Conservation (phyloP, 2,113 vertebrate genomes). For the Dromas ardeola region DNA sequence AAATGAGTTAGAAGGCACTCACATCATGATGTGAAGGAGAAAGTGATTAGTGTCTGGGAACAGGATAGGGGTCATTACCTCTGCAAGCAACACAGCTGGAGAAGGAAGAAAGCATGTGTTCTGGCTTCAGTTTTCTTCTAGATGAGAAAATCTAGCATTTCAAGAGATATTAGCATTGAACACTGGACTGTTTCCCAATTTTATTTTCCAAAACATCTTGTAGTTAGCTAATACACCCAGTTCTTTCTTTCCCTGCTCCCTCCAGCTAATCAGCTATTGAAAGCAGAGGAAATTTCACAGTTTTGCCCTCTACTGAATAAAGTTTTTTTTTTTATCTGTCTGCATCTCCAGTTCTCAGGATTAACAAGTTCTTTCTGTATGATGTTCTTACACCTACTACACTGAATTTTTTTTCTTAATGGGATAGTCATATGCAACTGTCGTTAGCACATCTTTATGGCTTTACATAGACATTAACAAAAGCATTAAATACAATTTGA, state of each 20-base stretch:
- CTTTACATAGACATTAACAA: not conserved
- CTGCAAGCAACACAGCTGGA: conserved; percentile 31
- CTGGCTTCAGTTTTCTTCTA: not conserved
- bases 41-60: conserved; percentile 26
- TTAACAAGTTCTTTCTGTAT: not conserved
- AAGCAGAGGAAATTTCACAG: not conserved
- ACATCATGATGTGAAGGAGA: not conserved
- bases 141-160: not conserved
- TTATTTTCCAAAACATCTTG: not conserved
- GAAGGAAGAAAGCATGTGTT: not conserved
- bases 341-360: not conserved
- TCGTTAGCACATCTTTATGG: not conserved
- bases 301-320: not conserved
- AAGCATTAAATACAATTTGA: not conserved
- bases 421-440: not conserved
- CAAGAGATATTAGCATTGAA: not conserved
- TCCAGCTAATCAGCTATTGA: not conserved
- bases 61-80: conserved; percentile 2
- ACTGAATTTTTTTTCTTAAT: not conserved
- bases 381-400: not conserved
- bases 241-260: not conserved
- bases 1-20: not conserved
- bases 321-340: not conserved
- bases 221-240: not conserved
- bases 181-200: not conserved